Evolutionary conservation across 2,113 vertebrate species (phyloP).

Genomic region (Hippocampus abdominalis): DNA sequence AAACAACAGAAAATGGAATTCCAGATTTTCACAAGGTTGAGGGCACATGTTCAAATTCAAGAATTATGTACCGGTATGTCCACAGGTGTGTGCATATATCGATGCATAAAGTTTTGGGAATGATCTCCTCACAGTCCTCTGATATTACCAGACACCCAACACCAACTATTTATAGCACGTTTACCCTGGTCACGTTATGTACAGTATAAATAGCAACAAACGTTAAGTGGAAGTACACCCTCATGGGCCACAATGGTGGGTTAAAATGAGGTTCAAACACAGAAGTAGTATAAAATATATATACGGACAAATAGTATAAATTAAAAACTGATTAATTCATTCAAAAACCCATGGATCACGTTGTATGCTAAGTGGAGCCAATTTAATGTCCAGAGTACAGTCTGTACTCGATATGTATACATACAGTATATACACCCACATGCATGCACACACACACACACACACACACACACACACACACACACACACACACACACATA

Average conservation of each 20-base stretch:
- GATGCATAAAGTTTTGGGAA: not conserved
- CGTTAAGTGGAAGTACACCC: not conserved
- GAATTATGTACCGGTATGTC: not conserved
- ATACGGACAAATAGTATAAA: too few relatives aligned
- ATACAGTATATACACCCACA: too few relatives aligned
- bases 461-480: too few relatives aligned
- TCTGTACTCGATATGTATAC: too few relatives aligned
- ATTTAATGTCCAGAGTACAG: too few relatives aligned
- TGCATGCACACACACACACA: too few relatives aligned
- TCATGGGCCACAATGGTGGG: not conserved
- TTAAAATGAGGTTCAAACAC: not conserved
- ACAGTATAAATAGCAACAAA: conserved; percentile 2
- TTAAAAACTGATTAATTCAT: too few relatives aligned
- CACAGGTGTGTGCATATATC: not conserved
- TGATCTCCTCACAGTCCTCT: conserved; percentile 2
- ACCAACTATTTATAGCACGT: conserved; percentile 33
- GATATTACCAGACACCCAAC: conserved; percentile 36
- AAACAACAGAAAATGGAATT: not conserved
- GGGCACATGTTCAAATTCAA: not conserved
- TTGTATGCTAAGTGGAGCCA: too few relatives aligned
- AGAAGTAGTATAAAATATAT: not conserved
- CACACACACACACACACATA: too few relatives aligned
- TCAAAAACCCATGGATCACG: too few relatives aligned
- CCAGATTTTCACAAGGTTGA: not conserved
- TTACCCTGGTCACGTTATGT: not conserved